phyloP scores from a whole-genome alignment of 1,140 invertebrate genomes.

The Drosophila virilis region DNA sequence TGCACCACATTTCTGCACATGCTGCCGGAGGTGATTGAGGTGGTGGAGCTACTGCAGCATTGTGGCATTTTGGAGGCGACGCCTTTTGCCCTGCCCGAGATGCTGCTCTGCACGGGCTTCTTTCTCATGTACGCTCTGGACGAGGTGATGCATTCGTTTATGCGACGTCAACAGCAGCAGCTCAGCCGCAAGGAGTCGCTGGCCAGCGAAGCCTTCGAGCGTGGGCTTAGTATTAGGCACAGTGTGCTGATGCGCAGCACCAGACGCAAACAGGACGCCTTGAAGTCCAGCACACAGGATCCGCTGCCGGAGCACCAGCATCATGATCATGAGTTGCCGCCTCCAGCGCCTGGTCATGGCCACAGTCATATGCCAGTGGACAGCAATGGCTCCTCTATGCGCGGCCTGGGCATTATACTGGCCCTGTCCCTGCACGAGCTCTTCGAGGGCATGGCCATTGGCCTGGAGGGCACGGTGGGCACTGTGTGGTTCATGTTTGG shows the following conservation, averaged over 20 bases:
- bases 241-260: conserved; percentile 53
- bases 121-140: conserved; percentile 94
- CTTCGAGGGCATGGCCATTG: conserved; percentile 96
- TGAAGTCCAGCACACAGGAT: conserved; percentile 15
- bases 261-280: background rate
- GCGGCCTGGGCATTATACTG: conserved; percentile 91
- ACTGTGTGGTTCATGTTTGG: conserved; percentile 93
- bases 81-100: conserved; percentile 89
- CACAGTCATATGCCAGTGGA: conserved; percentile 84
- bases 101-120: conserved; percentile 90
- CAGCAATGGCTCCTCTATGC: conserved; percentile 85
- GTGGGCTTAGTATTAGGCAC: conserved; percentile 64
- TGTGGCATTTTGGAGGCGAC: conserved; percentile 84
- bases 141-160: conserved; percentile 89
- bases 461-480: conserved; percentile 88
- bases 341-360: conserved; percentile 76
- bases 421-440: conserved; percentile 95
- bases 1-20: conserved; percentile 96
- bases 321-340: conserved; percentile 57
- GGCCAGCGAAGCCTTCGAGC: conserved; percentile 65
- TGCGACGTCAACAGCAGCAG: conserved; percentile 85
- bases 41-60: conserved; percentile 86
- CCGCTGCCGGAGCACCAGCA: conserved; percentile 53
- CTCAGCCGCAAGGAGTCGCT: conserved; percentile 53
- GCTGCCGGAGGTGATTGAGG: conserved; percentile 93